Conservation (phyloP, 2,797 vertebrate species). For the Lacerta viridis region DNA sequence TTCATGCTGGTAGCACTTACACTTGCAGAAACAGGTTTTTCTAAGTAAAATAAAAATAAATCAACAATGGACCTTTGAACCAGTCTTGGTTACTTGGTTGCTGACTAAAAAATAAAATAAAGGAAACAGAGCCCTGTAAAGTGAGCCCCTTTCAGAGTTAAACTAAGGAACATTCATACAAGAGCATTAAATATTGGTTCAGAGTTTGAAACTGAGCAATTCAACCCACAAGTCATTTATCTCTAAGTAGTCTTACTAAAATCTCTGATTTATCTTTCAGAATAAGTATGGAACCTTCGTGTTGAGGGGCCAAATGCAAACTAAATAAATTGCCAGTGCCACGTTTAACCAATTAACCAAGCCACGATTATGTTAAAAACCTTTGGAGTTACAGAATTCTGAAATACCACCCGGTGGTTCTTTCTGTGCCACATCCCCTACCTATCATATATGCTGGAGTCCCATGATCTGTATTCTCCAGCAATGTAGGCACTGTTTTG, state of each 20-base stretch:
- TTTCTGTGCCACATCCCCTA: not conserved
- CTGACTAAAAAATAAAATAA: not conserved
- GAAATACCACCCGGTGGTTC: not conserved
- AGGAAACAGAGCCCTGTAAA: not conserved
- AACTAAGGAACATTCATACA: not conserved
- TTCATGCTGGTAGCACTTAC: not conserved
- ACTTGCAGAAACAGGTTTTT: not conserved
- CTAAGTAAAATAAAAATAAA: slow-evolving; percentile 12
- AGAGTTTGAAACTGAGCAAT: not conserved
- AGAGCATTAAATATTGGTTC: not conserved
- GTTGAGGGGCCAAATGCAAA: too few relatives aligned
- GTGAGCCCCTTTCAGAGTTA: not conserved
- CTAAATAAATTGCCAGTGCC: not conserved
- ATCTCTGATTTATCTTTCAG: not conserved
- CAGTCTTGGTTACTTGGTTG: not conserved
- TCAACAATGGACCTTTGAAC: not conserved
- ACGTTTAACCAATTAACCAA: not conserved
- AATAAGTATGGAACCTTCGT: not conserved
- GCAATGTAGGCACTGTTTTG: not conserved
- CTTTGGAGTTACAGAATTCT: not conserved
- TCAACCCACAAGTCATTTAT: slow-evolving; percentile 11
- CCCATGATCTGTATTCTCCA: not conserved
- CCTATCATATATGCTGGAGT: not conserved
- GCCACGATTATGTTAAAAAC: not conserved
- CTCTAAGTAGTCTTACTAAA: not conserved